Base-by-base conservation (phyloP, 2,113 vertebrate genomes). In the Oreamnos americanus region DNA sequence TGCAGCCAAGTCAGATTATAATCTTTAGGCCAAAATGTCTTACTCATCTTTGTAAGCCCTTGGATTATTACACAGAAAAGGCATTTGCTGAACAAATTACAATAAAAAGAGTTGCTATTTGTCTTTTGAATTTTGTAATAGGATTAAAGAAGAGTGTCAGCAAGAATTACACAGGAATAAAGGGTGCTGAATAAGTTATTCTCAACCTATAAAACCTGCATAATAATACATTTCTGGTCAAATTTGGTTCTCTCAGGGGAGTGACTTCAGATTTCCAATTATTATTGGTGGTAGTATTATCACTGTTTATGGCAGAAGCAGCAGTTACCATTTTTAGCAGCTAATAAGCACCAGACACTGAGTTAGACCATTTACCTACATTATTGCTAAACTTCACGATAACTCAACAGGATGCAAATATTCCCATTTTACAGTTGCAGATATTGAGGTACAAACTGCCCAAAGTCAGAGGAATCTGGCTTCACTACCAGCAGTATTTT, bases 101-200 rank as follows among this genome's bases (percentile, higher is more conserved):
- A 88, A 96, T 93, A 90, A 90, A 94, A 91, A 92, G 71, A 95
- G 85, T 90, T 97, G 86, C 91, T 97, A 83, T 98, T 98, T 98
- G 76, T 93, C 96, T 96, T 97, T 97, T 82, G 96, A 94, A 96
- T 96, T 98, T 91, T 91, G 55, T 85, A 43, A 91, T 67, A 94
- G 47, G 25, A 57, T 83, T 45, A 57, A 93, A 21, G 58, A 60
- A 92, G 49, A 55, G 55, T 90, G 82, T 49, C 71, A 62, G 60
- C 47, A 64, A 90, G 51, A 87, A 64, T 28, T 8, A 53, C 67
- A 84, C 3, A 21, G 55, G 55, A 60, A 58, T 45, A 33, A 64
- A 95, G 53, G 67, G 57, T 47, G n/a, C n/a, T 62, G 57, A 90
- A 47, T 58, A 79, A 79, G n/a, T 92, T 76, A 51, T 67, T 92